Conservation (phyloP, 2,797 vertebrate species). For the Pachyuromys duprasi region DNA sequence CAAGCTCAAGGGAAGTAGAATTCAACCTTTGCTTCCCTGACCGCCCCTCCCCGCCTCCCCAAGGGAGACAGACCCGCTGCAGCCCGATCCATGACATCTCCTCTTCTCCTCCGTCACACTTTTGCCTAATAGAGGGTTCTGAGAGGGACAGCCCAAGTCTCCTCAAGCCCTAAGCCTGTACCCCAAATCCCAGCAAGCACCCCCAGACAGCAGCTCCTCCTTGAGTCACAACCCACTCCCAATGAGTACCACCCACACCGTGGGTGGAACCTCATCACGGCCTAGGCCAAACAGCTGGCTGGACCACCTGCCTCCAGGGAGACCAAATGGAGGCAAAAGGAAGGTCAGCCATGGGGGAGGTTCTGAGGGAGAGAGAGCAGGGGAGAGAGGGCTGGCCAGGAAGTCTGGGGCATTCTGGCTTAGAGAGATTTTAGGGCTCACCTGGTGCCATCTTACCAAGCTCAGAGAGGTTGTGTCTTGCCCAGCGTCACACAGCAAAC, state of each 20-base stretch:
- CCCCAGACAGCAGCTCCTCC: constrained; percentile 43
- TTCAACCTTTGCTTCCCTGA: constrained; percentile 64
- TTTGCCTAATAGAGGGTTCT: neutral
- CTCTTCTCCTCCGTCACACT: neutral
- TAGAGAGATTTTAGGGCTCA: constrained; percentile 28
- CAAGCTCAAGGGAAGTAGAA: constrained; percentile 57
- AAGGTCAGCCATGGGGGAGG: constrained; percentile 61
- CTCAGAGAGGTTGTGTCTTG: neutral
- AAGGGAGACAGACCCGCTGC: constrained; percentile 57
- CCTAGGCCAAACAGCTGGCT: constrained; percentile 76
- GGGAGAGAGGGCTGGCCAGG: constrained; percentile 43
- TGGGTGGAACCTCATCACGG: constrained; percentile 71
- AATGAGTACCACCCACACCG: constrained; percentile 25
- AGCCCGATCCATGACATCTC: constrained; percentile 13
- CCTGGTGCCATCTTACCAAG: neutral
- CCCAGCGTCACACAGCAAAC: neutral
- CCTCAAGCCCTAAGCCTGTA: neutral
- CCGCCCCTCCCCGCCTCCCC: neutral
- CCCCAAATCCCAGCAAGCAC: constrained; percentile 23
- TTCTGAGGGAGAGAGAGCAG: constrained; percentile 52
- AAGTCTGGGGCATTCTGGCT: constrained; percentile 45
- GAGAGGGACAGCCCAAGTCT: neutral
- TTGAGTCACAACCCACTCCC: constrained; percentile 52
- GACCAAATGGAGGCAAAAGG: constrained; percentile 69
- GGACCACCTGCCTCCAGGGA: constrained; percentile 77